phyloP scores from a whole-genome alignment of 2,797 vertebrate genomes.

The Danio aesculapii region DNA sequence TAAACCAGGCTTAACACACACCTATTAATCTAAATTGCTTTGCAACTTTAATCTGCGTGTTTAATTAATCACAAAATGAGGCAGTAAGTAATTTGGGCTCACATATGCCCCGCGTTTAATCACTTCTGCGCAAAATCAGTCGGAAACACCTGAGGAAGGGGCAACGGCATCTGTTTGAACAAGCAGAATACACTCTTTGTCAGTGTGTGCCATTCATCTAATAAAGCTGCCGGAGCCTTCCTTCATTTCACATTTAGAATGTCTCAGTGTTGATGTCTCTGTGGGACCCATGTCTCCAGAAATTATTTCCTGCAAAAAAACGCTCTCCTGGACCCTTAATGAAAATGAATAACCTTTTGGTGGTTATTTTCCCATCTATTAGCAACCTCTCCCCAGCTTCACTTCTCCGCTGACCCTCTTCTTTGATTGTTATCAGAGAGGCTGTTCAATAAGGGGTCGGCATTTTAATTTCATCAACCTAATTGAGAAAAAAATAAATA shows the following conservation, averaged over 20 bases:
- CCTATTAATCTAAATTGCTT: slow-evolving; percentile 89
- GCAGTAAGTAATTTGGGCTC: slow-evolving; percentile 92
- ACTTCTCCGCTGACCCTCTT: slow-evolving; percentile 69
- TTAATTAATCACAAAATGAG: slow-evolving; percentile 97
- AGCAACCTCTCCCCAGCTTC: slow-evolving; percentile 67
- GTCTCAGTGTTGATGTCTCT: slow-evolving; percentile 58
- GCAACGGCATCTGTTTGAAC: slow-evolving; percentile 80
- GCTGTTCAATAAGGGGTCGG: slow-evolving; percentile 64
- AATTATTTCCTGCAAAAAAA: slow-evolving; percentile 62
- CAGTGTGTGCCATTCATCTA: slow-evolving; percentile 88
- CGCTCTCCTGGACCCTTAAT: slow-evolving; percentile 71
- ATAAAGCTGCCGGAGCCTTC: slow-evolving; percentile 73
- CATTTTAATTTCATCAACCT: slow-evolving; percentile 74
- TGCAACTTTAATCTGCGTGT: slow-evolving; percentile 94
- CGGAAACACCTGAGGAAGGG: slow-evolving; percentile 94
- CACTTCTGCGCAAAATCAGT: slow-evolving; percentile 90
- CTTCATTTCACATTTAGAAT: slow-evolving; percentile 62
- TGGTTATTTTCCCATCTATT: slow-evolving; percentile 73
- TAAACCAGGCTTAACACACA: slow-evolving; percentile 73
- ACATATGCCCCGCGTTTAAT: slow-evolving; percentile 91
- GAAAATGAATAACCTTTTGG: slow-evolving; percentile 77
- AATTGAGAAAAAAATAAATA: slow-evolving; percentile 8
- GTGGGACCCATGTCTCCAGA: slow-evolving; percentile 59
- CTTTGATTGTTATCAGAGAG: slow-evolving; percentile 73
- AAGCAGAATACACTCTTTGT: slow-evolving; percentile 89